Conservation (phyloP, 2,888 invertebrate genomes). For the Mimachlamys varia region DNA sequence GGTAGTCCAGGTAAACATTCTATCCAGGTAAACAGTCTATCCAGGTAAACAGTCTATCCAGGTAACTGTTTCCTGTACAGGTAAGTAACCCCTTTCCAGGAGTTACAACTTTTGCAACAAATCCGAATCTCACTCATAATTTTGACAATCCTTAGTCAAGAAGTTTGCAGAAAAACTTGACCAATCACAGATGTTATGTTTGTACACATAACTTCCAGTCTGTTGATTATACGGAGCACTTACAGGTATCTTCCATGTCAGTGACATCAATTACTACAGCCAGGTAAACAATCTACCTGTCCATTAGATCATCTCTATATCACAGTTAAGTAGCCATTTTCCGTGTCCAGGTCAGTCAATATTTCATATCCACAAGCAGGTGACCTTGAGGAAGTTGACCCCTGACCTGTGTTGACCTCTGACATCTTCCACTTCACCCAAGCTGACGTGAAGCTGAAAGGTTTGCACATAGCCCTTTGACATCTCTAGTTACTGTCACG, state of each 20-base stretch:
- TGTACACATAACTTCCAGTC: constrained; percentile 4
- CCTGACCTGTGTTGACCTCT: constrained; percentile 10
- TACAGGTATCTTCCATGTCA: not conserved
- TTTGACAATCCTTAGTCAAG: not conserved
- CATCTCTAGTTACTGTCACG: not conserved
- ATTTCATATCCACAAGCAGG: not conserved
- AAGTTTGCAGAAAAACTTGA: not conserved
- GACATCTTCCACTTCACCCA: not conserved
- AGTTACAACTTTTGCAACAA: not conserved
- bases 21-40: not conserved
- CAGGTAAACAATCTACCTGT: not conserved
- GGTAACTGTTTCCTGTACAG: not conserved
- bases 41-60: not conserved
- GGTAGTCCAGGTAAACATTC: no score
- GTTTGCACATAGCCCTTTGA: constrained; percentile 17
- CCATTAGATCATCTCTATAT: not conserved
- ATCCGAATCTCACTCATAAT: not conserved
- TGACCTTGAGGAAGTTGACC: not conserved
- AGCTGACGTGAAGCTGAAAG: not conserved
- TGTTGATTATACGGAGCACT: not conserved
- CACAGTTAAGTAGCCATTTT: constrained; percentile 32
- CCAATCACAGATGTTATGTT: not conserved
- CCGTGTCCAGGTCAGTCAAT: not conserved
- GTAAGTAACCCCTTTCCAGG: not conserved
- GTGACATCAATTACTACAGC: no score